Evolutionary conservation across 2,888 invertebrate genomes (phyloP), one percentile per base, ranked within the genome.

Genomic region (Lithophane semibrunnea): DNA sequence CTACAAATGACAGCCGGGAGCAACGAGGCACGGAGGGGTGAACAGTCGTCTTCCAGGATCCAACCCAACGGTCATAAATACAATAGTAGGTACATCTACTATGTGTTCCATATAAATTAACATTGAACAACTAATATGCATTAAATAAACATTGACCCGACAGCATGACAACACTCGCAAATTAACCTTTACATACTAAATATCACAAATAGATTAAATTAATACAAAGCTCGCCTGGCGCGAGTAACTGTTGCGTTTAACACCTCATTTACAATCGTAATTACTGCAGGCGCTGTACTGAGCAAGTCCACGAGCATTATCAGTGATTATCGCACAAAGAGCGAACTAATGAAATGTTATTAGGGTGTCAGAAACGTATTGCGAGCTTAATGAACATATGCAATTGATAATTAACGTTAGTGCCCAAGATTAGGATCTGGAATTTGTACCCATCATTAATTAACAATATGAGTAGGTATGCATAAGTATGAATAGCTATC

Each of bases 231-330:
- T 61, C 54, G 67, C 42, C 3, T n/a, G 16, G 18, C 0, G n/a
- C 29, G 54, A 44, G 52, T 82, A 73, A 80, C 76, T 64, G 74
- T 71, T 63, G 77, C 78, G 73, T 75, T 82, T 79, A 77, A 63
- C 63, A 60, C 60, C 66, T 86, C 77, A 86, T 86, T 86, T 86
- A 75, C 79, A 88, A 82, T 66, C 73, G 80, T 86, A 88, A 86
- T 86, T 68, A 65, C 65, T 67, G 65, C 58, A 75, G 76, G 74
- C 79, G 70, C 79, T 77, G 64, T 24, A 16, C 54, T 18, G 24
- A 49, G 54, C 66, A n/a, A 64, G 42, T 68, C 42, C 24, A 69
- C 64, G 42, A 77, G 9, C 18, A 77, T 84, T 74, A 47, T 42
- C 77, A 65, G 49, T 37, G 56, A 79, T 79, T 79, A 82, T n/a